Conservation (phyloP, 2,113 vertebrate genomes). For the Podilymbus podiceps region DNA sequence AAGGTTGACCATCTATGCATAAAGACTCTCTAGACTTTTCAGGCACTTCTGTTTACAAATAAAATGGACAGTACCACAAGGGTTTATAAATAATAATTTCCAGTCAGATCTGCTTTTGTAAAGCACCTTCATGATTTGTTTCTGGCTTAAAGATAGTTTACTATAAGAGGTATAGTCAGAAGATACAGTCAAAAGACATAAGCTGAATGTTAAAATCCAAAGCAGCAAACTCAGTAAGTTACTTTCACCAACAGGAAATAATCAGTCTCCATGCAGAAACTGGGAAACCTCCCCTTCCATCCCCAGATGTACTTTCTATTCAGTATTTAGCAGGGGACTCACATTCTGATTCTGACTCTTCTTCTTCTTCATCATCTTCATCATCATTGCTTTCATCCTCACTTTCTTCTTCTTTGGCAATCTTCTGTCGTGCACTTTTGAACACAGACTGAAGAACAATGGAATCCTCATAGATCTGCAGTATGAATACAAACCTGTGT, state of each 20-base stretch:
- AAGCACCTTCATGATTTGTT: background rate
- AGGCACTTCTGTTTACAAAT: background rate
- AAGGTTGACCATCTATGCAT: background rate
- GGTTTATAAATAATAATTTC: background rate
- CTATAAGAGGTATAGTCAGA: background rate
- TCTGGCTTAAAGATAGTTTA: background rate
- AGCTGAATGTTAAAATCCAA: background rate
- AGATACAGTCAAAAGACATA: background rate
- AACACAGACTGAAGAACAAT: conserved; percentile 98
- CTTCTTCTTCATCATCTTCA: conserved; percentile 87
- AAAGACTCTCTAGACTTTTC: background rate
- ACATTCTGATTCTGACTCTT: conserved; percentile 90
- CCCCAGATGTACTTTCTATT: background rate
- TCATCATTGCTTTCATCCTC: conserved; percentile 91
- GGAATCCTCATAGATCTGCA: conserved; percentile 96
- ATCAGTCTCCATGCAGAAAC: background rate
- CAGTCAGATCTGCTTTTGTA: background rate
- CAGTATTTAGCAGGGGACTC: background rate
- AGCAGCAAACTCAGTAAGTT: background rate
- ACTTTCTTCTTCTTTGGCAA: conserved; percentile 93
- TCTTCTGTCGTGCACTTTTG: conserved; percentile 95
- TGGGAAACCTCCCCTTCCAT: background rate
- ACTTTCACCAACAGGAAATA: background rate
- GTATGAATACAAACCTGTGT: background rate
- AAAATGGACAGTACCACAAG: background rate